Percentiles rank a stretch among this genome's conserved stretches.
These are phyloP conservation scores for Cepaea nemoralis DNA, from an alignment of 1,140 invertebrate genomes.

Conservation along the genomic window DNA sequence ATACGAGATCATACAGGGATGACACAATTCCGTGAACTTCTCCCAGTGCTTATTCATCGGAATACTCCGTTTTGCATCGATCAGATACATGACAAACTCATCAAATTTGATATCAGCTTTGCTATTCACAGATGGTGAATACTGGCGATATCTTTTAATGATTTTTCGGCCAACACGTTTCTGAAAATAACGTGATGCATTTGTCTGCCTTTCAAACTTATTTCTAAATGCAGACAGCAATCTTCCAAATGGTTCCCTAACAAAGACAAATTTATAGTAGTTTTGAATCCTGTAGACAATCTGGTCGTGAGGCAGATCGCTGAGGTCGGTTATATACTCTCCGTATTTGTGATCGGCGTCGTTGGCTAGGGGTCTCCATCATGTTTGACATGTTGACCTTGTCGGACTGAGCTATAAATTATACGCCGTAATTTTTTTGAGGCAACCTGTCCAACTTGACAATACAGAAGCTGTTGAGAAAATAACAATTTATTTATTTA, in stretches of 20 bases:
- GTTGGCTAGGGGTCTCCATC: constrained; percentile 23
- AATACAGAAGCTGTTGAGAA: constrained; percentile 81
- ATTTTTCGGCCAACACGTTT: constrained; percentile 84
- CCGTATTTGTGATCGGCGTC: constrained; percentile 51
- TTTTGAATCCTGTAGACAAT: constrained; percentile 78
- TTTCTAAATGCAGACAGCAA: constrained; percentile 90
- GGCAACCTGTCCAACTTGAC: constrained; percentile 92
- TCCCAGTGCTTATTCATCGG: constrained; percentile 43
- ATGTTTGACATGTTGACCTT: constrained; percentile 51
- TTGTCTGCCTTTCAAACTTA: constrained; percentile 82
- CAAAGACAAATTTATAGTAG: constrained; percentile 87
- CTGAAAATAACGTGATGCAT: constrained; percentile 78
- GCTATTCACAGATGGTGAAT: no score
- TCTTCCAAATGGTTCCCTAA: constrained; percentile 89
- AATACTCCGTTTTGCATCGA: constrained; percentile 5
- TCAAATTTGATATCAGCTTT: not conserved
- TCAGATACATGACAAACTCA: constrained; percentile 38
- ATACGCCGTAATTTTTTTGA: constrained; percentile 95
- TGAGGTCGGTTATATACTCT: constrained; percentile 64
- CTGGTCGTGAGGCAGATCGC: constrained; percentile 74
- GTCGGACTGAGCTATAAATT: constrained; percentile 84
- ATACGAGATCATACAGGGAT: constrained; percentile 38
- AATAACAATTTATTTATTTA: no score
- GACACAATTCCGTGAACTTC: constrained; percentile 37
- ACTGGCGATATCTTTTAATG: constrained; percentile 66